These are phyloP conservation scores for Ceuthmochares aereus DNA, from an alignment of 2,113 vertebrate species.

Conservation along the genomic window DNA sequence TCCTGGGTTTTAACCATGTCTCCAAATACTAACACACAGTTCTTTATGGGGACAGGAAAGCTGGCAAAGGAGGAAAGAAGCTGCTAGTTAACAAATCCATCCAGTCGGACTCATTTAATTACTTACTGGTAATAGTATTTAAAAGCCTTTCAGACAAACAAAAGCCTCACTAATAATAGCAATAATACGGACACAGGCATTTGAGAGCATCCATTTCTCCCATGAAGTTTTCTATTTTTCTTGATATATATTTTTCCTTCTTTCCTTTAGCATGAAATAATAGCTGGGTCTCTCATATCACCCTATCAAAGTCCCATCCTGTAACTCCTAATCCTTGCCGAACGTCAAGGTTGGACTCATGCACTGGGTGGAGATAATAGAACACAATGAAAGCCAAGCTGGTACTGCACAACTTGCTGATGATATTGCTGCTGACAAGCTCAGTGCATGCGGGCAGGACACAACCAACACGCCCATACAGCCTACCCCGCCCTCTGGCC, in stretches of 20 bases:
- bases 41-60: neutral
- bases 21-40: neutral
- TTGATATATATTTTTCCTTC: neutral
- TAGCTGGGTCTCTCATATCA: neutral
- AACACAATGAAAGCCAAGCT: neutral
- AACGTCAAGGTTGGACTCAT: neutral
- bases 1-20: neutral
- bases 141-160: neutral
- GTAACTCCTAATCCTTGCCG: neutral
- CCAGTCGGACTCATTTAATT: neutral
- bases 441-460: neutral
- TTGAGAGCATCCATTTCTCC: neutral
- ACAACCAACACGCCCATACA: neutral
- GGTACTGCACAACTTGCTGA: neutral
- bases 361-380: neutral
- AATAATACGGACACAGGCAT: neutral
- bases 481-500: slow-evolving; percentile 9
- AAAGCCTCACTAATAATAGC: neutral
- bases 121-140: neutral
- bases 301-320: neutral
- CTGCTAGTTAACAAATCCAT: neutral
- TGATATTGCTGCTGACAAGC: neutral
- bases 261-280: neutral
- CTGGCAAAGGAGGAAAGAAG: neutral
- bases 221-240: neutral